Evolutionary conservation across 2,797 vertebrate species (phyloP).

Genomic region (Acrossocheilus fasciatus): DNA sequence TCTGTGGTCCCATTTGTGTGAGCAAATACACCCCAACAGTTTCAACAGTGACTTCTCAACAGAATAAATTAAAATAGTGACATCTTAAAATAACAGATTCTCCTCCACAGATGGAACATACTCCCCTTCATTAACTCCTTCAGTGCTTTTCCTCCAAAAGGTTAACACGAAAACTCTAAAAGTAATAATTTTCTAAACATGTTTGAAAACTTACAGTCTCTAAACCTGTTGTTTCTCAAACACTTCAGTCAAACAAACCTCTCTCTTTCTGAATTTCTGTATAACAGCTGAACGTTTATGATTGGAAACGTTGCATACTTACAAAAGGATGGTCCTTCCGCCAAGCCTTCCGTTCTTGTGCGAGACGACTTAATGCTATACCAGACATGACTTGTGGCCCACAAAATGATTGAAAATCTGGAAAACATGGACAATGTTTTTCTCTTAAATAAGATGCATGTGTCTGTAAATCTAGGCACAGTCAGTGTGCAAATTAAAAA

Average conservation of each 20-base stretch:
- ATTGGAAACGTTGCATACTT: constrained; percentile 71
- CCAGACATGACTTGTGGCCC: constrained; percentile 86
- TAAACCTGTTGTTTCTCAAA: background rate
- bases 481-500: background rate
- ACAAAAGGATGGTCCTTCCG: constrained; percentile 99
- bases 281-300: background rate
- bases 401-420: constrained; percentile 48
- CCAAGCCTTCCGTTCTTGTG: constrained; percentile 99
- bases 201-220: background rate
- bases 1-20: background rate
- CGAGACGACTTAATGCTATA: constrained; percentile 98
- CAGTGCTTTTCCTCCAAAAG: background rate
- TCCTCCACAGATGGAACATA: background rate
- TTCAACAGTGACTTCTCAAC: background rate
- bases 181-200: background rate
- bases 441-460: background rate
- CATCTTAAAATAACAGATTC: background rate
- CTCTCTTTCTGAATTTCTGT: background rate
- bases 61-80: background rate
- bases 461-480: background rate
- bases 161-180: background rate
- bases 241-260: background rate
- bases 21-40: constrained; percentile 13
- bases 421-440: background rate
- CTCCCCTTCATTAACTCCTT: background rate